Conservation (phyloP, 1,140 invertebrate genomes). For the Orius insidiosus region DNA sequence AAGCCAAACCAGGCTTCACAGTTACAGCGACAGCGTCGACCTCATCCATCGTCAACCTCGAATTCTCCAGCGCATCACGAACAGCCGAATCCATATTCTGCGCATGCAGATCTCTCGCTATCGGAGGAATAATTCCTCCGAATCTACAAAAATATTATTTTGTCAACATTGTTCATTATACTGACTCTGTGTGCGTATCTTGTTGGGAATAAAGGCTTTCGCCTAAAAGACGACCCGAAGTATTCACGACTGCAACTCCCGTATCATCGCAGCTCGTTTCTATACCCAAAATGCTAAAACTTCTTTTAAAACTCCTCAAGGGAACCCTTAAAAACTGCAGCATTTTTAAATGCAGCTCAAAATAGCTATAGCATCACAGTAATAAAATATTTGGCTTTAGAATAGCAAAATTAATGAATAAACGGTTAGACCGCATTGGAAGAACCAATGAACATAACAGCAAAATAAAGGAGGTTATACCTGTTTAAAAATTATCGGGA, state of each 20-base stretch:
- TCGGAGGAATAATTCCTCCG: slow-evolving; percentile 79
- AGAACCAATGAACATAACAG: no score
- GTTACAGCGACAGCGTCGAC: slow-evolving; percentile 84
- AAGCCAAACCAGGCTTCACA: slow-evolving; percentile 63
- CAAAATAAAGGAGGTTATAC: no score
- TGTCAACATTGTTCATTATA: slow-evolving; percentile 8
- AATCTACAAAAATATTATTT: slow-evolving; percentile 34
- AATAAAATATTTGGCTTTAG: no score
- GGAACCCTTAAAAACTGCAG: no score
- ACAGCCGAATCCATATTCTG: slow-evolving; percentile 62
- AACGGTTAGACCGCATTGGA: no score
- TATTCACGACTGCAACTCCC: slow-evolving; percentile 70
- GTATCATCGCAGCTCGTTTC: slow-evolving; percentile 99
- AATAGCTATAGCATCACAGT: no score
- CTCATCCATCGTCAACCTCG: slow-evolving; percentile 47
- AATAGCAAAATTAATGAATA: no score
- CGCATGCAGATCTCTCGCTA: slow-evolving; percentile 66
- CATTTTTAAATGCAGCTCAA: no score
- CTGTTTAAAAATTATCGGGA: no score
- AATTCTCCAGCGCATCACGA: slow-evolving; percentile 41
- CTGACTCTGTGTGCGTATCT: slow-evolving; percentile 49
- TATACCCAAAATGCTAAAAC: slow-evolving; percentile 49
- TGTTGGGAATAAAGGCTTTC: slow-evolving; percentile 65
- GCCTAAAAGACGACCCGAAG: slow-evolving; percentile 49
- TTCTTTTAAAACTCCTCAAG: no score